Percentiles rank a stretch among this genome's conserved stretches.
Evolutionary conservation across 2,888 invertebrate genomes (phyloP).

Genomic region (Drosophila atripex): DNA sequence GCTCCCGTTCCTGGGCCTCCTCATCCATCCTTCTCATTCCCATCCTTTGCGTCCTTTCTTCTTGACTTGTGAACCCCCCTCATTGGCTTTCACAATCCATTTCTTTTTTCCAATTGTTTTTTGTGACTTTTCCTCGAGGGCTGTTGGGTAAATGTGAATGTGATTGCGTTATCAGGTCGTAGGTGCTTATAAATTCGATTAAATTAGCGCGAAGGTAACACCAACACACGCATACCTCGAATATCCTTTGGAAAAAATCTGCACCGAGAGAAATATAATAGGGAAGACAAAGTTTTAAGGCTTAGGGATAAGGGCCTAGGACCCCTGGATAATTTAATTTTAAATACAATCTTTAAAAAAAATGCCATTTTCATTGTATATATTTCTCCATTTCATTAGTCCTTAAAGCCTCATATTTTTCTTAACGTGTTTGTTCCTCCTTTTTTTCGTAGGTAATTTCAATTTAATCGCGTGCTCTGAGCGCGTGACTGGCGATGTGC

Average conservation of each 20-base stretch:
- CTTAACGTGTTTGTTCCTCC: not conserved
- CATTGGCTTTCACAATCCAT: not conserved
- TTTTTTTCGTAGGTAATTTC: slow-evolving; percentile 48
- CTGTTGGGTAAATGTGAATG: slow-evolving; percentile 45
- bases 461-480: slow-evolving; percentile 69
- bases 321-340: too few relatives aligned
- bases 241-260: not conserved
- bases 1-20: slow-evolving; percentile 20
- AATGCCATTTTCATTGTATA: too few relatives aligned
- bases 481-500: slow-evolving; percentile 70
- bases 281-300: too few relatives aligned
- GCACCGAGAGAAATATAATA: not conserved
- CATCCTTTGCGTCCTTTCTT: not conserved
- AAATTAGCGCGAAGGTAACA: slow-evolving; percentile 28
- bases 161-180: slow-evolving; percentile 48
- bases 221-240: not conserved
- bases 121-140: slow-evolving; percentile 25
- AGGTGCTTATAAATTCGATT: slow-evolving; percentile 51
- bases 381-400: too few relatives aligned
- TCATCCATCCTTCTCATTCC: not conserved
- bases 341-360: too few relatives aligned
- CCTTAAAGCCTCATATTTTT: not conserved
- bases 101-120: slow-evolving; percentile 23
- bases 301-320: too few relatives aligned
- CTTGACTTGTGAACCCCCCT: slow-evolving; percentile 1